Evolutionary conservation across 2,888 invertebrate genomes (phyloP).

Genomic region (Capitulum mitella): DNA sequence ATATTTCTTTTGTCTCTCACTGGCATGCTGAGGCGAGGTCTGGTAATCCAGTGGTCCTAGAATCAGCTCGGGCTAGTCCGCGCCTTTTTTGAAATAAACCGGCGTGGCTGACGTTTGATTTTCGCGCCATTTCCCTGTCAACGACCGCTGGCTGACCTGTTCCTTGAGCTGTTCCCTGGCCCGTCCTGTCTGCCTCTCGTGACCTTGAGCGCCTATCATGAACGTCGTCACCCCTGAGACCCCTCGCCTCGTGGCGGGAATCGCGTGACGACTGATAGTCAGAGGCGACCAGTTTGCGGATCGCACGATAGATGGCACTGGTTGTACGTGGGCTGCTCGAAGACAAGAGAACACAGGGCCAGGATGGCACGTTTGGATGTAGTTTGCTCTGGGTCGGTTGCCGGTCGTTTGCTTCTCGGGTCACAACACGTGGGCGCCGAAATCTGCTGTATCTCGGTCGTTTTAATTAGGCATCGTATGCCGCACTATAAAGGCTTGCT

Average conservation of each 20-base stretch:
- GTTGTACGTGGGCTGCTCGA: background rate
- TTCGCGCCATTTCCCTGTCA: background rate
- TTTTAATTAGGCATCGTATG: no score
- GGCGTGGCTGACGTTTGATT: background rate
- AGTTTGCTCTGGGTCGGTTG: background rate
- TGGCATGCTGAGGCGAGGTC: no score
- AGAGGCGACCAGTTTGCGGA: background rate
- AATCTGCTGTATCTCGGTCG: no score
- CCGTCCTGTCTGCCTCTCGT: no score
- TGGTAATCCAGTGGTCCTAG: no score
- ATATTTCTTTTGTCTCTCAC: no score
- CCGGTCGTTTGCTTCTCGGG: no score
- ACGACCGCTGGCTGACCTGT: background rate
- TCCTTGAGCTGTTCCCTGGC: background rate
- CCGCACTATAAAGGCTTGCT: no score
- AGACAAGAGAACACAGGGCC: background rate
- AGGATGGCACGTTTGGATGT: no score
- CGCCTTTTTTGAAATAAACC: background rate
- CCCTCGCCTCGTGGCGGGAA: background rate
- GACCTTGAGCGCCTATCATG: no score
- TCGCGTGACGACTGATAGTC: background rate
- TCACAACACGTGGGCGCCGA: no score
- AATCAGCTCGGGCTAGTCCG: no score
- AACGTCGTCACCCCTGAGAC: background rate
- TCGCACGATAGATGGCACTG: background rate